Percentiles rank a stretch among this genome's conserved stretches.
phyloP scores from a whole-genome alignment of 2,888 invertebrate genomes.

The Coronaproctus castanopsis region DNA sequence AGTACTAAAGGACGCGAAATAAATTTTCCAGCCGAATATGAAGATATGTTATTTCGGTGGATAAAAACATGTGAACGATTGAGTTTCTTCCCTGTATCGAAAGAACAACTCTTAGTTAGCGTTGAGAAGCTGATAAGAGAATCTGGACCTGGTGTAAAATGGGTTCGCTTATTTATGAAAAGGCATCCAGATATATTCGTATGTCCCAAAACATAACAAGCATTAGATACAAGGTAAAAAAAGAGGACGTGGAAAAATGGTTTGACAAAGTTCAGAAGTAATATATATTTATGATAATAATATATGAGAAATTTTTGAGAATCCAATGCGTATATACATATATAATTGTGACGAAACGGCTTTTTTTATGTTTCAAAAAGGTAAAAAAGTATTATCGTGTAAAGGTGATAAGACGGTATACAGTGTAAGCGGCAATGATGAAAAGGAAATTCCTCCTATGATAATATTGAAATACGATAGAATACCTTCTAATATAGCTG shows the following conservation, averaged over 20 bases:
- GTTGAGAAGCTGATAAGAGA: background rate
- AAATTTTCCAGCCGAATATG: background rate
- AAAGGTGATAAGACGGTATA: constrained; percentile 2
- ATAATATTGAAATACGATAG: constrained; percentile 17
- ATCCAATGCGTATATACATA: background rate
- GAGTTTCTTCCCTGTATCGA: background rate
- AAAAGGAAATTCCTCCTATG: constrained; percentile 14
- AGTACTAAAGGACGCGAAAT: background rate
- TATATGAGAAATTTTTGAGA: background rate
- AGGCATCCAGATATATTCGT: constrained; percentile 4
- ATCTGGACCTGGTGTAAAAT: constrained; percentile 2
- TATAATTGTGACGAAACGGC: constrained; percentile 4
- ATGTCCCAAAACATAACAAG: no score
- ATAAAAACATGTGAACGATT: background rate
- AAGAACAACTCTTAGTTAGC: background rate
- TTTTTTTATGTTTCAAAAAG: background rate
- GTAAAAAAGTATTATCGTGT: background rate
- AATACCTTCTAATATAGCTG: constrained; percentile 16
- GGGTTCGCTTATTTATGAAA: constrained; percentile 1
- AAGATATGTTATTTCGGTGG: background rate
- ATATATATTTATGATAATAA: background rate
- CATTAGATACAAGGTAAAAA: background rate
- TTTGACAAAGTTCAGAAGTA: background rate
- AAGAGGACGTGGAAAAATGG: background rate
- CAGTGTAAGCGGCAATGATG: background rate